Evolutionary conservation across 2,113 vertebrate species (phyloP).

Genomic region (Prionailurus bengalensis): DNA sequence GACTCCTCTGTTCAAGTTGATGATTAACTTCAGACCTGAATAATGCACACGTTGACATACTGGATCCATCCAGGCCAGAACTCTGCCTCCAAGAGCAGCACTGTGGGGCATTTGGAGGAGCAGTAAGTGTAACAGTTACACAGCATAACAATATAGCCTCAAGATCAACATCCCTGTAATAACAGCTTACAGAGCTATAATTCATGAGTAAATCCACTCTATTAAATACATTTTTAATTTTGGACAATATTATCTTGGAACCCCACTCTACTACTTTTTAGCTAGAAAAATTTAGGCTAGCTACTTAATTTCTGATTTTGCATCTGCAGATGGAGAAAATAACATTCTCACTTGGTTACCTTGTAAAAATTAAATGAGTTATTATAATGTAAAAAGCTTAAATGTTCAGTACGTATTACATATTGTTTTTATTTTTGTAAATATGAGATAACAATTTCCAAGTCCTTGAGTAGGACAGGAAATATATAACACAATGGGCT

Average conservation of each 20-base stretch:
- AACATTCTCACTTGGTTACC: neutral
- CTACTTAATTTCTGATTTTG: neutral
- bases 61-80: neutral
- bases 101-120: neutral
- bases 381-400: neutral
- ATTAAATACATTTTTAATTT: constrained; percentile 6
- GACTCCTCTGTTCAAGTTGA: neutral
- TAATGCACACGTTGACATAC: neutral
- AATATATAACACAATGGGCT: neutral
- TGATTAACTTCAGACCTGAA: constrained; percentile 13
- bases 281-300: constrained; percentile 6
- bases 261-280: neutral
- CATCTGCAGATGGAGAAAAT: neutral
- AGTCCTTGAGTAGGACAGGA: neutral
- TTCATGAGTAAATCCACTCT: constrained; percentile 8
- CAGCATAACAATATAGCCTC: neutral
- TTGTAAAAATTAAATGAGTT: constrained; percentile 27
- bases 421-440: neutral
- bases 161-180: neutral
- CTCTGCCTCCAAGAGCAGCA: neutral
- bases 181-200: neutral
- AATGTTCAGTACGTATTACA: neutral
- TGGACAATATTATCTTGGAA: neutral
- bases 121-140: neutral
- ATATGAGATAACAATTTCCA: neutral